Percentiles rank a stretch among this genome's conserved stretches.
phyloP scores from a whole-genome alignment of 2,888 invertebrate species.

The Allolobophora icterica region DNA sequence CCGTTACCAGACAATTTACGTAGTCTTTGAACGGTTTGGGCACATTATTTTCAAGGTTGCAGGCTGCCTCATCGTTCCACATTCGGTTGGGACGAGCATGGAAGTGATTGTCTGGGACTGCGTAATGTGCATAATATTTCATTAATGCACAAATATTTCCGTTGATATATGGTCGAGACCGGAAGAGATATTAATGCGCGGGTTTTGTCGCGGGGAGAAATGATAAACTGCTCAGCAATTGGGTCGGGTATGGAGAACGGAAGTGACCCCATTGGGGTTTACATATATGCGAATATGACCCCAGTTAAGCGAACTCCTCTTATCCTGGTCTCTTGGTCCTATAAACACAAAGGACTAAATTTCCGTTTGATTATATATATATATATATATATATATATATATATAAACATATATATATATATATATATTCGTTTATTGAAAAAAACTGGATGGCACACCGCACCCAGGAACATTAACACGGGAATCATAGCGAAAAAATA shows the following conservation, averaged over 20 bases:
- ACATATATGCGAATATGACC: background rate
- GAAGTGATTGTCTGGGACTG: background rate
- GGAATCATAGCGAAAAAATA: no score
- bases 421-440: no score
- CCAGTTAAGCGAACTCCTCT: background rate
- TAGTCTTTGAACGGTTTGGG: background rate
- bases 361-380: background rate
- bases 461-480: no score
- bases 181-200: constrained; percentile 9
- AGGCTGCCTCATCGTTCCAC: no score
- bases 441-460: no score
- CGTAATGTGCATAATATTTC: constrained; percentile 1
- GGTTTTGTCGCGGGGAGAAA: background rate
- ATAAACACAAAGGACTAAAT: background rate
- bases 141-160: background rate
- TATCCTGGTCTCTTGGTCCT: background rate
- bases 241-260: background rate
- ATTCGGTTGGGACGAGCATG: background rate
- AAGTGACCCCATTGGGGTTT: background rate
- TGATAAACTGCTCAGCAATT: background rate
- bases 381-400: no score
- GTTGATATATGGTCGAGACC: background rate
- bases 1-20: background rate
- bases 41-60: background rate
- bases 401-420: no score